A percentile compares a stretch with the other conserved stretches of the same genome.
These are phyloP conservation scores for Yponomeuta cagnagella DNA, from an alignment of 2,888 invertebrate species.

Conservation along the genomic window DNA sequence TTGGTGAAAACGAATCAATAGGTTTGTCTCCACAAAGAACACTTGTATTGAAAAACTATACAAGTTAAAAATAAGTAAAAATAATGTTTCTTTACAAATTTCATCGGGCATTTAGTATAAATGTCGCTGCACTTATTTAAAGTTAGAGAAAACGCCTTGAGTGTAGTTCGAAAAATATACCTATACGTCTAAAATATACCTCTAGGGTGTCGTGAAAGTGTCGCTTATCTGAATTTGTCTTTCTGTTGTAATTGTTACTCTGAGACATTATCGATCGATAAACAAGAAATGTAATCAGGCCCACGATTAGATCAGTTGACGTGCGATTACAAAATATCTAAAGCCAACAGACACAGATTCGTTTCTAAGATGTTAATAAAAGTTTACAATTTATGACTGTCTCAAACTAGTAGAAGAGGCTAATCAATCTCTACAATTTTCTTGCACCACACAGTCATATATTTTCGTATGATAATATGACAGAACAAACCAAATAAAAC, in stretches of 20 bases:
- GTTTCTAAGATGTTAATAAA: neutral
- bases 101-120: too few species aligned
- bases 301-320: neutral
- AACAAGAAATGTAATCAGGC: neutral
- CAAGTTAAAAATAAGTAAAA: too few species aligned
- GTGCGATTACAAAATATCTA: neutral
- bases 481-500: neutral
- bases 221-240: neutral
- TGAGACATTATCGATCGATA: neutral
- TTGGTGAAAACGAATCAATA: too few species aligned
- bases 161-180: too few species aligned
- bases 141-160: too few species aligned
- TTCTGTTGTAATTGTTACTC: neutral
- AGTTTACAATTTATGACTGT: neutral
- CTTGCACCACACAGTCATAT: neutral
- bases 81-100: too few species aligned
- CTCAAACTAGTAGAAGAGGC: neutral
- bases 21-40: too few species aligned
- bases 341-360: neutral
- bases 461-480: neutral
- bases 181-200: too few species aligned
- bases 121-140: too few species aligned
- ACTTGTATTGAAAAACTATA: too few species aligned
- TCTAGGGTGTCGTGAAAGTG: too few species aligned
- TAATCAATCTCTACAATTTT: neutral